Evolutionary conservation across 2,113 vertebrate species (phyloP), one percentile per base, ranked within the genome.

Genomic region (Ahaetulla prasina): DNA sequence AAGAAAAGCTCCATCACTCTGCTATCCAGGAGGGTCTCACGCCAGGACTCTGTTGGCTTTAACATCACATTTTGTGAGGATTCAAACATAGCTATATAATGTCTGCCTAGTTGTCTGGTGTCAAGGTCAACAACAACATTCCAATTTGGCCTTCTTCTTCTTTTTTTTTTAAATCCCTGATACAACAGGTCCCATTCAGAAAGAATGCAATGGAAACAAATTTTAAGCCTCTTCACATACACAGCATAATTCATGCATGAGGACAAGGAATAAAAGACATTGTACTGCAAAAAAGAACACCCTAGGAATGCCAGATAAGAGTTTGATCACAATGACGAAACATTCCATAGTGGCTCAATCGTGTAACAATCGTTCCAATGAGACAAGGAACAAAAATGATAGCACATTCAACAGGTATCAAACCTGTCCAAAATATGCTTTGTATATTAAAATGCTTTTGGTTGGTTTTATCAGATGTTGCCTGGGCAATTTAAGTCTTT

Each of bases 11-110:
- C 99, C 99, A 99, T 99, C 94, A 99, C 98, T 94, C 99, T 98
- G 95, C 99, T 98, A 98, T 99, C 99, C 97, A 99, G 97, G 96
- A 99, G 98, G 18, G 99, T 98, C 96, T 99, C 99, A 50, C 99
- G 98, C 99, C 99, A 99, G 96, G 98, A 97, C 97, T 99, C 99
- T 20, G 99, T 99, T 74, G 99, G 99, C 97, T 99, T 99, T 95
- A 99, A 97, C 96, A 98, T 98, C 98, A 99, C 99, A 97, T 99
- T 99, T 98, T 99, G 99, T 93, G 99, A 98, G 96, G 99, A 99
- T 98, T 99, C 99, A 90, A 99, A 99, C 99, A 99, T 99, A 97
- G 99, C 99, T 97, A 99, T 99, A 98, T 99, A 99, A 98, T 99
- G 99, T 98, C 99, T 99, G 97, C 99, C 99, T 97, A 99, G 99